Conservation (phyloP, 35 echinoderm and acorn worm species). For the Amphiura filiformis region DNA sequence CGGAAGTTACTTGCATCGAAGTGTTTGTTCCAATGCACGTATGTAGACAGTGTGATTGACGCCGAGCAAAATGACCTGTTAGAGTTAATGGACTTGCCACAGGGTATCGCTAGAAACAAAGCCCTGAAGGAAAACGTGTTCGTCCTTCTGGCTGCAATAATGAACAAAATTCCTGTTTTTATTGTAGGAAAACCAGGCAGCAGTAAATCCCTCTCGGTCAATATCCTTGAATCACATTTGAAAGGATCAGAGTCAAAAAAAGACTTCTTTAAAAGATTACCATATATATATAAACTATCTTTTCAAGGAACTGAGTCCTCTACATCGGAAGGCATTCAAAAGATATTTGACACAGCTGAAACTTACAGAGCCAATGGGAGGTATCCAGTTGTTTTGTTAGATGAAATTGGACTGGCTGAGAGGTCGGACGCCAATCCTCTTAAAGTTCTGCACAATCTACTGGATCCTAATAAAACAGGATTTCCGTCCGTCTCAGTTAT, state of each 20-base stretch:
- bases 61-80: constrained; percentile 20
- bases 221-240: constrained; percentile 18
- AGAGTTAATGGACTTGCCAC: constrained; percentile 20
- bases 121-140: constrained; percentile 41
- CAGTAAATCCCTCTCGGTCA: constrained; percentile 39
- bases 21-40: background rate
- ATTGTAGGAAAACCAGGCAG: constrained; percentile 48
- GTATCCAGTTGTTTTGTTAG: constrained; percentile 38
- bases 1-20: background rate
- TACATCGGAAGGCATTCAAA: constrained; percentile 43
- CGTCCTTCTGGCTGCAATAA: constrained; percentile 17
- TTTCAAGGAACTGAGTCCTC: constrained; percentile 37
- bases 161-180: constrained; percentile 31
- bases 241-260: constrained; percentile 28
- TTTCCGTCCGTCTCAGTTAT: constrained; percentile 36
- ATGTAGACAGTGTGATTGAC: constrained; percentile 1
- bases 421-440: constrained; percentile 15
- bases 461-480: constrained; percentile 14
- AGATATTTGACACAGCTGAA: constrained; percentile 36
- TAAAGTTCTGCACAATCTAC: constrained; percentile 22
- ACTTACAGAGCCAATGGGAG: background rate
- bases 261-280: constrained; percentile 17
- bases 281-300: constrained; percentile 21
- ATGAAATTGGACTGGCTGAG: constrained; percentile 54
- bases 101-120: constrained; percentile 32